These are phyloP conservation scores for Poecilus cupreus DNA, from an alignment of 2,888 invertebrate genomes.

Conservation along the genomic window DNA sequence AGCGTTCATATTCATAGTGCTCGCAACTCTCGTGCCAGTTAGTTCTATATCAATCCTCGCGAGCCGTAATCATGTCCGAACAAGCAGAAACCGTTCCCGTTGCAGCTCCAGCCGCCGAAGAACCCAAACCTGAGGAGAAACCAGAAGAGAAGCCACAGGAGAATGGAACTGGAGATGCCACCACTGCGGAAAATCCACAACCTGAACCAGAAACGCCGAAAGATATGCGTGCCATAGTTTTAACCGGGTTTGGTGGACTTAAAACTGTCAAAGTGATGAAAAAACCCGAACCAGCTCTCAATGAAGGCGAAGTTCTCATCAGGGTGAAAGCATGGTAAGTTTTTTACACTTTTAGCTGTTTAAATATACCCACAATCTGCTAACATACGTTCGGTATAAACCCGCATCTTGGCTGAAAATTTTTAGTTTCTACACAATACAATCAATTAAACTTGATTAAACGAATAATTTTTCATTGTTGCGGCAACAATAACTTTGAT, in stretches of 20 bases:
- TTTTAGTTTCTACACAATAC: slow-evolving; percentile 17
- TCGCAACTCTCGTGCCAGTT: slow-evolving; percentile 29
- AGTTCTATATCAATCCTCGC: background rate
- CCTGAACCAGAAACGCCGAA: slow-evolving; percentile 78
- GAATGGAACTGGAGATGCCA: slow-evolving; percentile 73
- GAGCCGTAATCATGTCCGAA: slow-evolving; percentile 53
- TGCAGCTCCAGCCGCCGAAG: slow-evolving; percentile 64
- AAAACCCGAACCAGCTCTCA: slow-evolving; percentile 83
- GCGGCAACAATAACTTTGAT: background rate
- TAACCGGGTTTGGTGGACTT: slow-evolving; percentile 90
- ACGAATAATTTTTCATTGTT: slow-evolving; percentile 3
- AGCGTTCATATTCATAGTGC: slow-evolving; percentile 57
- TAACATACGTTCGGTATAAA: slow-evolving; percentile 35
- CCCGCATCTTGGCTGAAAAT: slow-evolving; percentile 6
- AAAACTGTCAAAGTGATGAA: slow-evolving; percentile 89
- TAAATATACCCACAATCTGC: background rate
- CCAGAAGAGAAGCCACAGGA: slow-evolving; percentile 68
- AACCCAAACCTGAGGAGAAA: slow-evolving; percentile 65
- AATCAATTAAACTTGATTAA: slow-evolving; percentile 35
- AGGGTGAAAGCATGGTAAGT: slow-evolving; percentile 92
- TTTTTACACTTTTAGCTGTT: slow-evolving; percentile 15
- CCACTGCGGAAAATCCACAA: slow-evolving; percentile 69
- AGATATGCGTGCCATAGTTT: slow-evolving; percentile 89
- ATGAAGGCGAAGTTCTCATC: slow-evolving; percentile 86
- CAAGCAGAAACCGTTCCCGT: slow-evolving; percentile 62